Conservation (phyloP, 2,888 invertebrate genomes). For the Mimachlamys varia region DNA sequence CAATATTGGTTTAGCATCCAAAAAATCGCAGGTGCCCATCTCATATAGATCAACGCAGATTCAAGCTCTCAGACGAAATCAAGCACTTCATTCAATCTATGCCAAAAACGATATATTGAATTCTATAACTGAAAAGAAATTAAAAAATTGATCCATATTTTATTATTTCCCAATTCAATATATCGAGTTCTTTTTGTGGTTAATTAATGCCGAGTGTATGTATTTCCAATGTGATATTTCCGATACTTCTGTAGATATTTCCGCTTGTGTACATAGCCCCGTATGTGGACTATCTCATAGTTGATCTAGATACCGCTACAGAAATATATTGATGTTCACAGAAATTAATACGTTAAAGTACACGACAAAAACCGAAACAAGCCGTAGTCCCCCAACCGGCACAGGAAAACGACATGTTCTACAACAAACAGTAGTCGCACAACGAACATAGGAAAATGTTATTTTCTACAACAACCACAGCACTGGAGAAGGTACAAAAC, state of each 20-base stretch:
- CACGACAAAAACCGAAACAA: not conserved
- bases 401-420: not conserved
- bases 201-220: not conserved
- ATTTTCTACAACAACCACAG: not conserved
- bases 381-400: not conserved
- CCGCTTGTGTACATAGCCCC: not conserved
- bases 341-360: not conserved
- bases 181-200: not conserved
- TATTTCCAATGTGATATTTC: slow-evolving; percentile 16
- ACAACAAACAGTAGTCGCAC: not conserved
- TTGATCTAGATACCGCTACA: not conserved
- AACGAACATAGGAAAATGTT: not conserved
- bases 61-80: not conserved
- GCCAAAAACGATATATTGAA: not conserved
- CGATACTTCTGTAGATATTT: not conserved
- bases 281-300: not conserved
- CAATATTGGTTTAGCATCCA: slow-evolving; percentile 33
- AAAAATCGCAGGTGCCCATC: slow-evolving; percentile 35
- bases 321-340: not conserved
- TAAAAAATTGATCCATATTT: not conserved
- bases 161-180: not conserved
- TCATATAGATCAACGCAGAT: not conserved
- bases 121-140: slow-evolving; percentile 7
- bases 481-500: too few relatives aligned
- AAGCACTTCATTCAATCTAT: not conserved